Conservation (phyloP, 2,797 vertebrate genomes). For the Zalophus californianus region DNA sequence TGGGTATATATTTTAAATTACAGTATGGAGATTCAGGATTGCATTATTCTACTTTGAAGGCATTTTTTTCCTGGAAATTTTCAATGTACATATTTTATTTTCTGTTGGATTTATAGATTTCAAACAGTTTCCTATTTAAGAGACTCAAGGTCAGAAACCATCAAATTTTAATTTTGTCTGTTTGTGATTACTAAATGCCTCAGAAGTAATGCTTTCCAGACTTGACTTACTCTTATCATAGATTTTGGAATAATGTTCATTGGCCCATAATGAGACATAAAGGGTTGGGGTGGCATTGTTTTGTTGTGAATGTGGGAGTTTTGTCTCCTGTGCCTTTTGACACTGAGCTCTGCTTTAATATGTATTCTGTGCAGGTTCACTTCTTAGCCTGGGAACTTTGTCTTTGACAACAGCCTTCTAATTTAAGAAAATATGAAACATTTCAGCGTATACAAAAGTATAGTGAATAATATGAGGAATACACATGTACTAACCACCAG, state of each 20-base stretch:
- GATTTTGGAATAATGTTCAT: constrained; percentile 23
- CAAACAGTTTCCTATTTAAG: constrained; percentile 37
- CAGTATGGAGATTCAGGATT: constrained; percentile 46
- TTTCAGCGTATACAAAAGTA: background rate
- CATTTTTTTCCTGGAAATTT: constrained; percentile 17
- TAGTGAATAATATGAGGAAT: background rate
- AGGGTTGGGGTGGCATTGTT: background rate
- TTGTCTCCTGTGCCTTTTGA: background rate
- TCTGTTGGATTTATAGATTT: constrained; percentile 48
- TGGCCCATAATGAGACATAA: background rate
- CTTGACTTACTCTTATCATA: background rate
- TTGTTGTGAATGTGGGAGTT: background rate
- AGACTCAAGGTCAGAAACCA: background rate
- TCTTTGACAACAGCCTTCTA: background rate
- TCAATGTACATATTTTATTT: background rate
- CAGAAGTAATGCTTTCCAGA: constrained; percentile 52
- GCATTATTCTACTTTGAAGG: background rate
- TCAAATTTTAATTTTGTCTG: constrained; percentile 29
- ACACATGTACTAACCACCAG: background rate
- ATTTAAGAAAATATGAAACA: background rate
- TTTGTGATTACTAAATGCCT: constrained; percentile 17
- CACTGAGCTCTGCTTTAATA: background rate
- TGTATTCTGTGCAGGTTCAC: background rate
- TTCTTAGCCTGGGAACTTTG: background rate
- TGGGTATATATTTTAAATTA: background rate